Evolutionary conservation across 37 sponge, comb jelly and placozoan genomes (phyloP), one percentile per base, ranked within the genome.

Genomic region (Oscarella lobularis): DNA sequence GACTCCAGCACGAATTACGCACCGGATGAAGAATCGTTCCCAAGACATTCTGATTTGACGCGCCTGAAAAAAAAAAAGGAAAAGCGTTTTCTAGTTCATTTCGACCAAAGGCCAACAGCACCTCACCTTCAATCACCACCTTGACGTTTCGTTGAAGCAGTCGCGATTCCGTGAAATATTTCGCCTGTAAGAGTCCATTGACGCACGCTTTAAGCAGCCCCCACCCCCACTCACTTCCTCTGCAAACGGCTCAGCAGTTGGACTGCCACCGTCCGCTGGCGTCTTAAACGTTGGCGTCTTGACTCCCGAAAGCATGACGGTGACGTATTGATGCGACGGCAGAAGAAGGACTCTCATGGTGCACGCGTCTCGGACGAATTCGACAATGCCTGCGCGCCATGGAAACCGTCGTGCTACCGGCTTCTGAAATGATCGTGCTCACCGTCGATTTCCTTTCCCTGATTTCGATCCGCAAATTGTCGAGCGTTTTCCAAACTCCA

Each of bases 201-300:
- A 48, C 9, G 60, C 60, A 48, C 60, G 9, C 9, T 9, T 48
- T 48, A 48, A 48, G 9, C 20, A 20, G 60, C 9, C 60, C 60
- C 14, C 14, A 48, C 60, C 29, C 71, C 29, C 31, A 68, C 29
- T 68, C 31, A 78, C 79, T 71, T 83, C 79, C 40, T 92, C 93
- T 83, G 97, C 97, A 78, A 85, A 87, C 1, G 90, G 86, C 70
- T 96, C 97, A 0, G 92, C 96, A 9, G n/a, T n/a, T n/a, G n/a
- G n/a, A n/a, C n/a, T n/a, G n/a, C n/a, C n/a, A n/a, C 81, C 77
- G 38, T 73, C 81, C 0, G 81, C 85, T 1, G 88, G 90, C 31
- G 87, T 36, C 74, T 84, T 93, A 76, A 93, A 79, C 37, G 40
- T 67, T 3, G 90, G 94, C 60, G 80, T 80, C 91, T 92, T 89